Evolutionary conservation across 2,888 invertebrate species (phyloP).

Genomic region (Drosophila lutescens): DNA sequence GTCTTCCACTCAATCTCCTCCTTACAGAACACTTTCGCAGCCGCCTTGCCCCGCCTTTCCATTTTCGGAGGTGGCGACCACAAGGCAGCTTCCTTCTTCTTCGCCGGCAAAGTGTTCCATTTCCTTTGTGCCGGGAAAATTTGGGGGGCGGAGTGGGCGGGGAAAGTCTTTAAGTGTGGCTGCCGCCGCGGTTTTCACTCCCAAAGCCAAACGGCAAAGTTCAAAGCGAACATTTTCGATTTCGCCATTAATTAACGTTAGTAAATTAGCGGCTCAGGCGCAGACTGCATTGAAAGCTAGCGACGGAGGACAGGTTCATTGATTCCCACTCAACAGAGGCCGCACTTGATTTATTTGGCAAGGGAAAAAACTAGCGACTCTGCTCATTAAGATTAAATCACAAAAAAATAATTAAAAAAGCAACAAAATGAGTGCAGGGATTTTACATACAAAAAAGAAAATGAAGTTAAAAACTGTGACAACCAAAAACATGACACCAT

Average conservation of each 20-base stretch:
- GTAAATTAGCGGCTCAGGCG: slow-evolving; percentile 68
- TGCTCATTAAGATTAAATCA: background rate
- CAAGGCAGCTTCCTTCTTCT: slow-evolving; percentile 36
- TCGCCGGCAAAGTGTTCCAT: slow-evolving; percentile 63
- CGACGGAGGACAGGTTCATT: slow-evolving; percentile 43
- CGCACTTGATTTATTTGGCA: slow-evolving; percentile 1
- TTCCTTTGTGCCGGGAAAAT: slow-evolving; percentile 64
- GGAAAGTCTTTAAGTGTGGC: slow-evolving; percentile 55
- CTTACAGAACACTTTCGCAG: slow-evolving; percentile 7
- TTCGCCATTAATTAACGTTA: slow-evolving; percentile 74
- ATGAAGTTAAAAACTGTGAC: no score
- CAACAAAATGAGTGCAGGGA: no score
- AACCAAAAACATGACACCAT: no score
- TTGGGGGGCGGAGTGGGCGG: slow-evolving; percentile 1
- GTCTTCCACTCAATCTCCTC: slow-evolving; percentile 1
- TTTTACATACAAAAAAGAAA: no score
- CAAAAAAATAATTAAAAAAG: no score
- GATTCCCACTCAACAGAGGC: slow-evolving; percentile 50
- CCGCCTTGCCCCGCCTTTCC: slow-evolving; percentile 2
- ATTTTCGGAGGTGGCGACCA: slow-evolving; percentile 16
- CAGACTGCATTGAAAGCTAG: slow-evolving; percentile 16
- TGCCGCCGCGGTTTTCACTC: slow-evolving; percentile 41
- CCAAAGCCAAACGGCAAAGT: slow-evolving; percentile 53
- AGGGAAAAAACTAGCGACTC: background rate
- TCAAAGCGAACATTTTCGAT: slow-evolving; percentile 75